A percentile compares a stretch with the other conserved stretches of the same genome.
Conservation (phyloP, 92 coral and sea anemone genomes). For the Paramuricea clavata region DNA sequence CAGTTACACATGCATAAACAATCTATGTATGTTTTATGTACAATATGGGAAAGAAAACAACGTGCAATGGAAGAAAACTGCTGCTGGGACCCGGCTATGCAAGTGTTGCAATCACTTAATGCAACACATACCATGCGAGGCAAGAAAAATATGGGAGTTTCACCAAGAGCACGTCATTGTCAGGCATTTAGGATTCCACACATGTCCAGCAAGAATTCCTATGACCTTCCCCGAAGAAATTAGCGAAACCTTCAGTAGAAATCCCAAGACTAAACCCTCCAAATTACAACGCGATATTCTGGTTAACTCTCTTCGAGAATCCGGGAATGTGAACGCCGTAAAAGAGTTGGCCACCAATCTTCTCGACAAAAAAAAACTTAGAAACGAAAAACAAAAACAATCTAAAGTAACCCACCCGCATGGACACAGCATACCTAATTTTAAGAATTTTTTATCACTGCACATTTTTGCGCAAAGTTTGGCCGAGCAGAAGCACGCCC, state of each 20-base stretch:
- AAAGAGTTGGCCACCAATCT: not conserved
- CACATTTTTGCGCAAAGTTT: too few relatives aligned
- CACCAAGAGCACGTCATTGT: conserved; percentile 11
- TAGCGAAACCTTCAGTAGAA: not conserved
- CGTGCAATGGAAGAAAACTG: not conserved
- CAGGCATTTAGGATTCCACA: conserved; percentile 7
- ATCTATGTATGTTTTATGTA: not conserved
- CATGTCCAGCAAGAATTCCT: not conserved
- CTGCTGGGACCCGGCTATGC: conserved; percentile 2
- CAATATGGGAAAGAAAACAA: not conserved
- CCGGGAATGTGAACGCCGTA: not conserved
- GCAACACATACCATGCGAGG: not conserved
- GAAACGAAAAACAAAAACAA: conserved; percentile 14
- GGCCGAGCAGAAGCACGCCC: too few relatives aligned
- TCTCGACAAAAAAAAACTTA: conserved; percentile 13
- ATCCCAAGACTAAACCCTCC: conserved; percentile 6
- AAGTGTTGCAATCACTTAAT: not conserved
- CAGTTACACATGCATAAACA: conserved; percentile 3
- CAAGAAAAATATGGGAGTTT: conserved; percentile 24
- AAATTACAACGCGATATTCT: not conserved
- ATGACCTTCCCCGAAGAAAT: not conserved
- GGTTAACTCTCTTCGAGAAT: not conserved
- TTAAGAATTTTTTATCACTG: too few relatives aligned
- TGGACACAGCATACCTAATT: too few relatives aligned
- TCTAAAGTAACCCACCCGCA: conserved; percentile 3